Conservation (phyloP, 2,797 vertebrate species). For the Tamandua tetradactyla region DNA sequence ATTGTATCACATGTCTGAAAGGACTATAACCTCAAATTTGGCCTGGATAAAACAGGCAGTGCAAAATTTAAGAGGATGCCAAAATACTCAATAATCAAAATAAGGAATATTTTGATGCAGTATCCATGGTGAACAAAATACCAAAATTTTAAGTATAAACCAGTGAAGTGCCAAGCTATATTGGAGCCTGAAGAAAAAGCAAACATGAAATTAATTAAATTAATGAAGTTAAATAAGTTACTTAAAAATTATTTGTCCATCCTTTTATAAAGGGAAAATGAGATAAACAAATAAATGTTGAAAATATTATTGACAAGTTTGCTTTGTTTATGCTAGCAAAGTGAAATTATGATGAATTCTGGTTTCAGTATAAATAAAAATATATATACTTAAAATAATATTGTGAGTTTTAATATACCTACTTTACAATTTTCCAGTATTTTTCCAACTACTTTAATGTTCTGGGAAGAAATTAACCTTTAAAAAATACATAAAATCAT, state of each 20-base stretch:
- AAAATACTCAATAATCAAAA: neutral
- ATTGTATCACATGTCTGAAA: neutral
- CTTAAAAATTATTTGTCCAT: conserved; percentile 26
- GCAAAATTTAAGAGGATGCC: neutral
- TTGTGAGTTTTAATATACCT: neutral
- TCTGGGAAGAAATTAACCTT: neutral
- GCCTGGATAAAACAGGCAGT: neutral
- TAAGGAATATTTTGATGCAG: neutral
- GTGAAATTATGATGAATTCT: conserved; percentile 18
- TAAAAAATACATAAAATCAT: neutral
- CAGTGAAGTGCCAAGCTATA: neutral
- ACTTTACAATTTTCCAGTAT: neutral
- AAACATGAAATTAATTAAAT: conserved; percentile 1
- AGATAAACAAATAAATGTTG: neutral
- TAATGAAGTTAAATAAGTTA: neutral
- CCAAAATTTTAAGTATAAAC: neutral
- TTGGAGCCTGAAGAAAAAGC: neutral
- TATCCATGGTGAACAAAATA: neutral
- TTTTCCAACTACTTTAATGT: conserved; percentile 2
- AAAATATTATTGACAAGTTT: conserved; percentile 1
- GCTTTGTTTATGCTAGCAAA: neutral
- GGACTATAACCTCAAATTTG: neutral
- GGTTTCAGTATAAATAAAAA: neutral
- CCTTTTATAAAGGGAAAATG: neutral
- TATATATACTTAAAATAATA: neutral